A percentile compares a stretch with the other conserved stretches of the same genome.
Conservation (phyloP, 2,113 vertebrate genomes). For the Poeciliopsis turrubarensis region DNA sequence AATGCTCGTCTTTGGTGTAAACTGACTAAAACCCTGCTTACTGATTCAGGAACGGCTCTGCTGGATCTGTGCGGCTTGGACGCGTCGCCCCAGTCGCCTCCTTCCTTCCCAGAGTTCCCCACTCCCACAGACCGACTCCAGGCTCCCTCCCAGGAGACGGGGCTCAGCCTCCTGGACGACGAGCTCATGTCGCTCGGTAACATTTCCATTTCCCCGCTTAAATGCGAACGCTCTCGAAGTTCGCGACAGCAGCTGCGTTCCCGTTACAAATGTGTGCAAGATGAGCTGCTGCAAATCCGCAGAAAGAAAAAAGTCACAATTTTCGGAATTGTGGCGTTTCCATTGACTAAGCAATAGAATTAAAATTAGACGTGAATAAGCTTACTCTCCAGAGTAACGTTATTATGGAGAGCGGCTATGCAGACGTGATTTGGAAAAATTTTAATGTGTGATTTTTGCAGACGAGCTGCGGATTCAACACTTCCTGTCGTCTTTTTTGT, state of each 20-base stretch:
- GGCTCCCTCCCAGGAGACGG: conserved; percentile 79
- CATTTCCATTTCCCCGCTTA: neutral
- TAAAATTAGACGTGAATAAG: too few relatives aligned
- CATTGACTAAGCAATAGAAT: too few relatives aligned
- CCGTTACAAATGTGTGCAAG: too few relatives aligned
- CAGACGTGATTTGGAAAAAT: too few relatives aligned
- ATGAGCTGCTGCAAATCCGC: too few relatives aligned
- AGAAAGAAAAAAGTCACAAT: too few relatives aligned
- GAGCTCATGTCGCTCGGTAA: conserved; percentile 97
- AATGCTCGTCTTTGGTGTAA: neutral
- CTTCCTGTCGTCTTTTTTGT: too few relatives aligned
- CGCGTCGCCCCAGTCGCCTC: conserved; percentile 81
- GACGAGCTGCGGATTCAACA: too few relatives aligned
- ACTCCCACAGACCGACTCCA: conserved; percentile 71
- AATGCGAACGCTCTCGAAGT: neutral
- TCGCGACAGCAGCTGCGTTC: neutral
- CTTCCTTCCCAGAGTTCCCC: conserved; percentile 85
- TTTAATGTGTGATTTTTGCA: too few relatives aligned
- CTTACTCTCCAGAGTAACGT: too few relatives aligned
- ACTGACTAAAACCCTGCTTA: neutral
- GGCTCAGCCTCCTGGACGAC: conserved; percentile 91
- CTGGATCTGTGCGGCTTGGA: conserved; percentile 94
- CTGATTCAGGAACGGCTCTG: conserved; percentile 87
- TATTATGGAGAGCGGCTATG: too few relatives aligned
- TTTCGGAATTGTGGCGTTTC: too few relatives aligned